Conservation (phyloP, 2,113 vertebrate species). For the Syngnathoides biaculeatus region DNA sequence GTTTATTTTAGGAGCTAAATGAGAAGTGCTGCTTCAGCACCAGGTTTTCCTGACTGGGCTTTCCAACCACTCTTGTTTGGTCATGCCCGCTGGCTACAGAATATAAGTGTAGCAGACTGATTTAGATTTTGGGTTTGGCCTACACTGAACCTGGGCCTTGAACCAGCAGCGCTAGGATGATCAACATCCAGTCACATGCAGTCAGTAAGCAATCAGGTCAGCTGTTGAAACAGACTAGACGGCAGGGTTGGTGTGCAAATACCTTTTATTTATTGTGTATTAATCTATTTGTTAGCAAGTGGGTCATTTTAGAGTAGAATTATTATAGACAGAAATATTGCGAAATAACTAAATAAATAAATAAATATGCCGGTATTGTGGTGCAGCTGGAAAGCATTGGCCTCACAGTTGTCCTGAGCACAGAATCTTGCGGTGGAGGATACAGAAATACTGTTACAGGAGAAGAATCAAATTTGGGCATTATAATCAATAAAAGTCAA, state of each 20-base stretch:
- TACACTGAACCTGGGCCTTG: neutral
- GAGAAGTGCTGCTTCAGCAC: conserved; percentile 53
- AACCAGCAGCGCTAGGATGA: conserved; percentile 10
- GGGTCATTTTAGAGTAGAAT: neutral
- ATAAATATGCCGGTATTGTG: no score
- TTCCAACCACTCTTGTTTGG: conserved; percentile 45
- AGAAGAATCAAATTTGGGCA: no score
- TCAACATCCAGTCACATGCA: conserved; percentile 11
- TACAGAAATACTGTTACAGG: no score
- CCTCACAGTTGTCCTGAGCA: no score
- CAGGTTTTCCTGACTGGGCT: conserved; percentile 13
- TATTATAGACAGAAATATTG: neutral
- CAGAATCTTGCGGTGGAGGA: no score
- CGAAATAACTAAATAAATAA: no score
- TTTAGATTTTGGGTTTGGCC: conserved; percentile 46
- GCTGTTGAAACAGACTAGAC: neutral
- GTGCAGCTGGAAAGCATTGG: no score
- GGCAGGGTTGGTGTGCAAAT: conserved; percentile 1
- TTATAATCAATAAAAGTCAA: no score
- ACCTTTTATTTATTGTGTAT: neutral
- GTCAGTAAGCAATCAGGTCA: conserved; percentile 16
- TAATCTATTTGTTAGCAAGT: neutral
- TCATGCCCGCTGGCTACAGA: conserved; percentile 32
- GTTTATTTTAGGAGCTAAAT: conserved; percentile 53
- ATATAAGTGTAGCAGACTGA: conserved; percentile 15